These are phyloP conservation scores for Pogonocichla stellata DNA, from an alignment of 2,113 vertebrate genomes.

Conservation along the genomic window DNA sequence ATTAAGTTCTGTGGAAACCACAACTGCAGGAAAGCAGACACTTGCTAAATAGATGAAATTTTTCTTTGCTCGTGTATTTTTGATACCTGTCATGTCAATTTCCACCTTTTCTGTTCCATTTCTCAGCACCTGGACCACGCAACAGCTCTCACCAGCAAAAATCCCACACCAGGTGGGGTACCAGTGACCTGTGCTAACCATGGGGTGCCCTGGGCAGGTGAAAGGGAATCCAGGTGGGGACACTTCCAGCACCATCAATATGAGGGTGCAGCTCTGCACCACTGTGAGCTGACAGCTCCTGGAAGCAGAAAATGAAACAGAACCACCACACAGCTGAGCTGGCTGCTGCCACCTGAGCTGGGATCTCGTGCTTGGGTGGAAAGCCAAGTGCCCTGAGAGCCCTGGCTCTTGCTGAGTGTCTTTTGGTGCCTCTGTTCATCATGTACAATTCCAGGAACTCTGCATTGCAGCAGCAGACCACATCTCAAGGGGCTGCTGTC, in stretches of 20 bases:
- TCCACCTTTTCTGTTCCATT: neutral
- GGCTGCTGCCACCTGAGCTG: neutral
- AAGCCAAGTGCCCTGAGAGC: neutral
- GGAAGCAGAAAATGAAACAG: neutral
- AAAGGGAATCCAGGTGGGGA: neutral
- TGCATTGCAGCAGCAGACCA: neutral
- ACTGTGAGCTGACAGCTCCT: neutral
- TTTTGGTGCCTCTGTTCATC: neutral
- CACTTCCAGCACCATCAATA: neutral
- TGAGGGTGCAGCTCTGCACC: neutral
- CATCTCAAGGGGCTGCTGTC: neutral
- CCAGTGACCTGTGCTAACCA: neutral
- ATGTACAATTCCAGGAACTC: neutral
- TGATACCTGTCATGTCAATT: neutral
- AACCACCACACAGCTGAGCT: neutral
- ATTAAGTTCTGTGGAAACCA: conserved; percentile 33
- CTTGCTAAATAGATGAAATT: neutral
- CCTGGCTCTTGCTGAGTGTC: fast-evolving
- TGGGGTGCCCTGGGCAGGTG: fast-evolving
- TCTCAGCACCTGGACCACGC: neutral
- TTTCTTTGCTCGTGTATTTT: conserved; percentile 10
- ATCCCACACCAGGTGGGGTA: fast-evolving
- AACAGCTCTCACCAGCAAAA: neutral
- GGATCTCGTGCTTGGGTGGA: neutral
- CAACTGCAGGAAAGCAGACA: neutral